phyloP scores from a whole-genome alignment of 1,140 invertebrate genomes.

The Drosophila bocqueti region DNA sequence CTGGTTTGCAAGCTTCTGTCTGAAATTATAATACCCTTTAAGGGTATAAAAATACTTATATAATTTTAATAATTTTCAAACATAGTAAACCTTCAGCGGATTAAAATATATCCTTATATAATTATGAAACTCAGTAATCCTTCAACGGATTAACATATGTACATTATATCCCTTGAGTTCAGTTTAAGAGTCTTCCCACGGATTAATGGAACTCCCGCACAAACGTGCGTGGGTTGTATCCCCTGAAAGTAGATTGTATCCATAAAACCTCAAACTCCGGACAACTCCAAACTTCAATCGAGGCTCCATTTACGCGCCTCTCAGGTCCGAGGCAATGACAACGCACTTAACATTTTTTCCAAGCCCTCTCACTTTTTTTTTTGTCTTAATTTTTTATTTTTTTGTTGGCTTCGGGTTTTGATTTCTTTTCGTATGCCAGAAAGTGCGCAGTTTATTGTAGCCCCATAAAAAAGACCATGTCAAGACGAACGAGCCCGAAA shows the following conservation, averaged over 20 bases:
- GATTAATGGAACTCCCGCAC: neutral
- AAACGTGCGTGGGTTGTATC: neutral
- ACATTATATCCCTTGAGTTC: too few species aligned
- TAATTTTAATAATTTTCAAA: neutral
- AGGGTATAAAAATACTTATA: neutral
- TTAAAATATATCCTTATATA: neutral
- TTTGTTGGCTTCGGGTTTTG: slow-evolving; percentile 29
- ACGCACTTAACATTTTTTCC: slow-evolving; percentile 70
- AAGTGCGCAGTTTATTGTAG: slow-evolving; percentile 62
- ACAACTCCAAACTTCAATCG: slow-evolving; percentile 25
- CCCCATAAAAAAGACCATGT: slow-evolving; percentile 52
- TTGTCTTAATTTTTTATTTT: slow-evolving; percentile 7
- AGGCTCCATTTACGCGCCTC: slow-evolving; percentile 32
- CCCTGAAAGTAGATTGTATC: slow-evolving; percentile 1
- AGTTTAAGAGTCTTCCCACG: neutral
- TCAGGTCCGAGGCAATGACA: slow-evolving; percentile 62
- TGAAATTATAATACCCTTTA: neutral
- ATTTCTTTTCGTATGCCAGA: slow-evolving; percentile 41
- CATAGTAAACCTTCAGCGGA: neutral
- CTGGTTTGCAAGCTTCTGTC: neutral
- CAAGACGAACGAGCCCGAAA: slow-evolving; percentile 35
- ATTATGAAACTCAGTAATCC: neutral
- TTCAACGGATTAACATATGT: neutral
- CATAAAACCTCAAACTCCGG: slow-evolving; percentile 4
- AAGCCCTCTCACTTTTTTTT: neutral